phyloP scores from a whole-genome alignment of 2,797 vertebrate species.

The Astyanax mexicanus region DNA sequence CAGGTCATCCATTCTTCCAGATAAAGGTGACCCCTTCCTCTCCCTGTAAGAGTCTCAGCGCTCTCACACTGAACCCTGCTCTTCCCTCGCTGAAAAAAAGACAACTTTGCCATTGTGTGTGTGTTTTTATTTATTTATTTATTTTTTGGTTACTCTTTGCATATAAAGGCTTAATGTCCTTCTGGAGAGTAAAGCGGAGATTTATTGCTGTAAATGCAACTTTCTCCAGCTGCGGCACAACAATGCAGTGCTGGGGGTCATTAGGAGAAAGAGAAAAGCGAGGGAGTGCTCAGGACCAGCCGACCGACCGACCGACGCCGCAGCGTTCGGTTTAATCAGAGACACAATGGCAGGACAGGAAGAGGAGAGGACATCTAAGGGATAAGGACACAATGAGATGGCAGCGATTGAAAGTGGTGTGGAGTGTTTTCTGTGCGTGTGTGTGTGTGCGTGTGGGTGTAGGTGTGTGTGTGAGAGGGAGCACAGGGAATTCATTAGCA shows the following conservation, averaged over 20 bases:
- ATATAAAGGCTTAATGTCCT: slow-evolving; percentile 78
- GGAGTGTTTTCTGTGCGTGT: slow-evolving; percentile 48
- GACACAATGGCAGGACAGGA: slow-evolving; percentile 75
- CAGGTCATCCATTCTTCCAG: slow-evolving; percentile 87
- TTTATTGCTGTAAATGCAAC: slow-evolving; percentile 84
- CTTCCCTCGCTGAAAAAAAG: slow-evolving; percentile 11
- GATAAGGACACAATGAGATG: slow-evolving; percentile 83
- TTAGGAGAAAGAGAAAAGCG: slow-evolving; percentile 55
- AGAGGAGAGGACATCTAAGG: slow-evolving; percentile 81
- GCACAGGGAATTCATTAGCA: slow-evolving; percentile 54
- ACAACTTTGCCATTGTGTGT: slow-evolving; percentile 45
- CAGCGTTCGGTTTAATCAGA: slow-evolving; percentile 71
- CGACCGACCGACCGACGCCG: no score
- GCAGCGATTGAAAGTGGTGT: slow-evolving; percentile 70
- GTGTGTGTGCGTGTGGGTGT: background rate
- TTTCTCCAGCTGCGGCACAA: slow-evolving; percentile 80
- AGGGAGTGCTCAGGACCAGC: slow-evolving; percentile 15
- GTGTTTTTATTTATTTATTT: slow-evolving; percentile 61
- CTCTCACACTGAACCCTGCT: slow-evolving; percentile 30
- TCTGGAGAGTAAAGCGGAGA: slow-evolving; percentile 67
- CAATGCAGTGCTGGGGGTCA: slow-evolving; percentile 71
- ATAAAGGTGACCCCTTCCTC: slow-evolving; percentile 88
- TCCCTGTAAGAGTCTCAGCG: slow-evolving; percentile 61
- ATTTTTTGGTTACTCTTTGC: slow-evolving; percentile 77
- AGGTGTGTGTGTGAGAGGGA: background rate